phyloP scores from a whole-genome alignment of 2,113 vertebrate species.

The Pluvialis apricaria region DNA sequence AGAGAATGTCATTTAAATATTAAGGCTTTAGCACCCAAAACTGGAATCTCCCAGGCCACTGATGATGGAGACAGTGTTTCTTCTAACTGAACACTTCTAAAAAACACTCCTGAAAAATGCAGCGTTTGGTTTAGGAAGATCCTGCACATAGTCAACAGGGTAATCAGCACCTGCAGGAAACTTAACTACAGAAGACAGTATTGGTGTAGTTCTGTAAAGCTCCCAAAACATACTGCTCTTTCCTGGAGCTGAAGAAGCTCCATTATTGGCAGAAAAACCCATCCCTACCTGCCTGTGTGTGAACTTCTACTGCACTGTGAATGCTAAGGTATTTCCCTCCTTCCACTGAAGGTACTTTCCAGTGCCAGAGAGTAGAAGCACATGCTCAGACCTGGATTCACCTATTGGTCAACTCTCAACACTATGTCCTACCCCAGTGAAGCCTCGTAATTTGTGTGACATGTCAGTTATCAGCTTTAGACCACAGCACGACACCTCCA shows the following conservation, averaged over 20 bases:
- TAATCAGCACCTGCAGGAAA: background rate
- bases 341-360: background rate
- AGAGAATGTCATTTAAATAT: background rate
- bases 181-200: background rate
- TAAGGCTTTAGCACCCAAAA: background rate
- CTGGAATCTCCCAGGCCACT: background rate
- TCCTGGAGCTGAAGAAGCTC: background rate
- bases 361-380: background rate
- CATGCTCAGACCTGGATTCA: background rate
- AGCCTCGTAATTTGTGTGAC: fast-evolving
- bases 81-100: background rate
- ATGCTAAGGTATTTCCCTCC: background rate
- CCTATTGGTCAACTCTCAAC: fast-evolving
- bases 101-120: background rate
- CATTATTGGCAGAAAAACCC: background rate
- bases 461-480: background rate
- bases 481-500: background rate
- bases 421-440: fast-evolving
- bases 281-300: fast-evolving
- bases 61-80: background rate
- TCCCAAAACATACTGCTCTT: background rate
- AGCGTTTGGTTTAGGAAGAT: background rate
- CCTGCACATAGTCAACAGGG: fast-evolving
- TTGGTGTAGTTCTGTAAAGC: background rate
- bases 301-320: background rate